Evolutionary conservation across 1,140 invertebrate species (phyloP), one percentile per base, ranked within the genome.

Genomic region (Scaptodrosophila lebanonensis): DNA sequence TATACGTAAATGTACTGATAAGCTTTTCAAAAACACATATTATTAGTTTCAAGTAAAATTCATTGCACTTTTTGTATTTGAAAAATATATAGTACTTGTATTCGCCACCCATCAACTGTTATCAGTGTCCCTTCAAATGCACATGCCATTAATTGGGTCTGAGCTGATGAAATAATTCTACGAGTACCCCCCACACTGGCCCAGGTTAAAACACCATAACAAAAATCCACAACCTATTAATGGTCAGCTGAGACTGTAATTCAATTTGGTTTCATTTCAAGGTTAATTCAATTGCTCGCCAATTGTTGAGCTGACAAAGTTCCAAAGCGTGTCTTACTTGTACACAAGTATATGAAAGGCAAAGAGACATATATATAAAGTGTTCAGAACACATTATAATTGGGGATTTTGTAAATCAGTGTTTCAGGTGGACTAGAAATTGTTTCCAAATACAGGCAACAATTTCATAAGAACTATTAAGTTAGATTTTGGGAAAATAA

Each of bases 261-360:
- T 58, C 38, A 65, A 72, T 49, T 61, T 71, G 9, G 9, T 16
- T 15, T 44, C n/a, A 30, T 47, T 25, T 38, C 60, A 79, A 77
- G 68, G 73, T 73, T 77, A 77, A 65, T 79, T 45, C 22, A 56
- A 73, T 76, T 51, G 73, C 16, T 22, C 2, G 17, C 57, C 35
- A 17, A 47, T 57, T 49, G 27, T n/a, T 36, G n/a, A n/a, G n/a
- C n/a, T n/a, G n/a, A n/a, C n/a, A n/a, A n/a, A n/a, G n/a, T n/a
- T n/a, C n/a, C n/a, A n/a, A n/a, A n/a, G n/a, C n/a, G n/a, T n/a
- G n/a, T n/a, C n/a, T n/a, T n/a, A n/a, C n/a, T n/a, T n/a, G n/a
- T n/a, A n/a, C n/a, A n/a, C n/a, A n/a, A n/a, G n/a, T n/a, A n/a
- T n/a, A n/a, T n/a, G n/a, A n/a, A n/a, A n/a, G n/a, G n/a, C n/a